A percentile compares a stretch with the other conserved stretches of the same genome.
phyloP scores from a whole-genome alignment of 2,797 vertebrate genomes.

The Tinamus major region DNA sequence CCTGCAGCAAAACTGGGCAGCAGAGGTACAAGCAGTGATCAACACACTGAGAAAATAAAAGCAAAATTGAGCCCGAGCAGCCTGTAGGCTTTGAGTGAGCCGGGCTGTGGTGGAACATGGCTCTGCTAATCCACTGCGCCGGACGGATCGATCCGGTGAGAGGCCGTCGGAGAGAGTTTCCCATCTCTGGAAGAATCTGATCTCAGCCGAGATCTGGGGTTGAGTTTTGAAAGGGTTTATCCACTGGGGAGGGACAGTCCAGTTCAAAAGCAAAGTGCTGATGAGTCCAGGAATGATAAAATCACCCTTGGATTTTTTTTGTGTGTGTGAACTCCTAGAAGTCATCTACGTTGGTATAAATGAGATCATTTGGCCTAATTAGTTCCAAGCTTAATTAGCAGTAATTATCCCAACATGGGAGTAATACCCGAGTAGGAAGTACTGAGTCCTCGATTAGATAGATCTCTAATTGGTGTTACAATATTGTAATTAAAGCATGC shows the following conservation, averaged over 20 bases:
- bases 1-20: background rate
- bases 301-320: conserved; percentile 74
- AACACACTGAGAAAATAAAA: background rate
- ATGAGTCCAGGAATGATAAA: conserved; percentile 75
- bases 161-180: background rate
- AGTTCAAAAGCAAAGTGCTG: conserved; percentile 60
- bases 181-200: background rate
- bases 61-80: background rate
- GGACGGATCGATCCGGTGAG: background rate
- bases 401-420: conserved; percentile 96
- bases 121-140: background rate
- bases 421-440: conserved; percentile 91
- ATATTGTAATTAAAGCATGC: conserved; percentile 93
- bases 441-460: conserved; percentile 87
- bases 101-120: background rate
- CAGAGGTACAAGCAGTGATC: background rate
- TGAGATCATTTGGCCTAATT: conserved; percentile 93
- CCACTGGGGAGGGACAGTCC: background rate
- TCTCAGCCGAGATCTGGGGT: background rate
- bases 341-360: conserved; percentile 88
- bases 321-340: conserved; percentile 79
- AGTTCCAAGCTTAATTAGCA: conserved; percentile 96
- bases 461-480: conserved; percentile 89
- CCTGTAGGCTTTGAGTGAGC: background rate
- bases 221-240: conserved; percentile 8